phyloP scores from a whole-genome alignment of 1,140 invertebrate species.

The Trichogramma pretiosum region DNA sequence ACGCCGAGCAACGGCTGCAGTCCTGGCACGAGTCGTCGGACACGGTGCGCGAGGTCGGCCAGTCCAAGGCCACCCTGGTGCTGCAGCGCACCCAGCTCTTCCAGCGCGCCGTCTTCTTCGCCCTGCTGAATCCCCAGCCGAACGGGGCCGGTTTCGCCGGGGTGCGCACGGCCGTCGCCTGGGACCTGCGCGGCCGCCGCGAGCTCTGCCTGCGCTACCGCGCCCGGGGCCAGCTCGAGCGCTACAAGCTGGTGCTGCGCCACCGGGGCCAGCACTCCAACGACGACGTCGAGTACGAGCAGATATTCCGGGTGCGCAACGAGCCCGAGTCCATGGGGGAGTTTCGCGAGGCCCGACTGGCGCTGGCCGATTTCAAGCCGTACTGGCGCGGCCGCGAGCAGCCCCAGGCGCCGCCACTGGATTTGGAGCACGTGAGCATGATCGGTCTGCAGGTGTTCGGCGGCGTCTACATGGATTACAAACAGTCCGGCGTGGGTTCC shows the following conservation, averaged over 20 bases:
- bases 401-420: constrained; percentile 48
- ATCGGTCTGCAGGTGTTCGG: constrained; percentile 60
- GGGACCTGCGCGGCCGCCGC: constrained; percentile 45
- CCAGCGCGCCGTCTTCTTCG: constrained; percentile 58
- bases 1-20: constrained; percentile 32
- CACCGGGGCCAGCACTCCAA: constrained; percentile 51
- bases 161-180: constrained; percentile 39
- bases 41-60: constrained; percentile 54
- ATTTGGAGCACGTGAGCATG: constrained; percentile 52
- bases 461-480: constrained; percentile 56
- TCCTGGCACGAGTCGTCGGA: constrained; percentile 58
- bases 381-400: constrained; percentile 53
- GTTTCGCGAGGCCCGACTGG: constrained; percentile 46
- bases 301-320: constrained; percentile 45
- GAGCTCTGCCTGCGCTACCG: constrained; percentile 49
- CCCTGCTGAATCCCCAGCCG: constrained; percentile 57
- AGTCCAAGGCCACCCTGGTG: constrained; percentile 54
- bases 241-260: constrained; percentile 55
- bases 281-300: constrained; percentile 54
- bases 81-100: constrained; percentile 52
- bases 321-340: constrained; percentile 45
- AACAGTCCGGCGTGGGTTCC: constrained; percentile 57
- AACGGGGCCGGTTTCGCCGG: constrained; percentile 65
- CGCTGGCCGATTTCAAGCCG: constrained; percentile 52
- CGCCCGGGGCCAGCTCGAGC: constrained; percentile 47